A percentile compares a stretch with the other conserved stretches of the same genome.
phyloP scores from a whole-genome alignment of 2,888 invertebrate genomes.

The Gonocerus acuteangulatus region DNA sequence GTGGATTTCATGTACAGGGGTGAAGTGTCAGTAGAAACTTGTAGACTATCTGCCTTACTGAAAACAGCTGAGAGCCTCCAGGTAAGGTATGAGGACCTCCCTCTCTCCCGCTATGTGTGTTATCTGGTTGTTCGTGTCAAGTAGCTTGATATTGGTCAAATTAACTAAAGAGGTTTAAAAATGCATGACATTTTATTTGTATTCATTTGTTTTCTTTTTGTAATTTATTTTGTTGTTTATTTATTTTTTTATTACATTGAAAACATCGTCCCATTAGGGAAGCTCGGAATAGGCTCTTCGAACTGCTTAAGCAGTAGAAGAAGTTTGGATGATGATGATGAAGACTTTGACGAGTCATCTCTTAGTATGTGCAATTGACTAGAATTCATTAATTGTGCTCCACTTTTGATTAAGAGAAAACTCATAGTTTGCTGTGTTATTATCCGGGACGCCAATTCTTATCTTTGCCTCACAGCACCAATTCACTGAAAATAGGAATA shows the following conservation, averaged over 20 bases:
- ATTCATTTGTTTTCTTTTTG: background rate
- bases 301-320: too few species aligned
- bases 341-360: too few species aligned
- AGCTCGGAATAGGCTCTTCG: too few species aligned
- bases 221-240: too few species aligned
- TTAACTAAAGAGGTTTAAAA: background rate
- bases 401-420: too few species aligned
- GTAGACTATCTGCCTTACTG: constrained; percentile 80
- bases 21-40: constrained; percentile 90
- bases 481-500: too few species aligned
- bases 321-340: too few species aligned
- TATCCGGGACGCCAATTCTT: too few species aligned
- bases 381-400: too few species aligned
- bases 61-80: constrained; percentile 89
- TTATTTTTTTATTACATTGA: background rate
- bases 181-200: background rate
- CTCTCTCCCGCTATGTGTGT: constrained; percentile 1
- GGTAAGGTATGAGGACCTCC: constrained; percentile 46
- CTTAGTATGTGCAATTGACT: too few species aligned
- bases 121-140: background rate
- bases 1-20: constrained; percentile 96
- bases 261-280: background rate
- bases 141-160: background rate
- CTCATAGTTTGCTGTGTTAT: too few species aligned
- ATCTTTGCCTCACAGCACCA: too few species aligned